These are phyloP conservation scores for Drosophila cognata DNA, from an alignment of 2,888 invertebrate genomes.

Conservation along the genomic window DNA sequence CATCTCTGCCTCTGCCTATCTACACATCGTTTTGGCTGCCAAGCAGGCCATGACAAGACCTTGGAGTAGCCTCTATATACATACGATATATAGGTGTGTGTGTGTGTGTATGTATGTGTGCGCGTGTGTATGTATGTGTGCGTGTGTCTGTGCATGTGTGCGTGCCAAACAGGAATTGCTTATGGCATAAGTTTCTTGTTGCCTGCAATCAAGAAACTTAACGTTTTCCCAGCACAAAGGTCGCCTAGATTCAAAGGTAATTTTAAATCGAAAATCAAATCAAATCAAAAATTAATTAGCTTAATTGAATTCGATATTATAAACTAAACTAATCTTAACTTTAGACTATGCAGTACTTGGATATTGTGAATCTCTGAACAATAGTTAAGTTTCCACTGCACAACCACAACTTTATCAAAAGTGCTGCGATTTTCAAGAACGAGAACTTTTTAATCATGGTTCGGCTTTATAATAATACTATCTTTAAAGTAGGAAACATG, in stretches of 20 bases:
- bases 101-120: conserved; percentile 8
- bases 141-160: conserved; percentile 23
- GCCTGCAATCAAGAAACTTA: conserved; percentile 47
- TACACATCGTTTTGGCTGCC: conserved; percentile 61
- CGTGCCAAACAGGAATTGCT: conserved; percentile 68
- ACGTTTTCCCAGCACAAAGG: conserved; percentile 21
- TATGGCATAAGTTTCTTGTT: conserved; percentile 50
- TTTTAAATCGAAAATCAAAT: conserved; percentile 13
- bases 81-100: not conserved
- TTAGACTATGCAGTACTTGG: not conserved
- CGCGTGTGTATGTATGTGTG: conserved; percentile 8
- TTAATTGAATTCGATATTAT: not conserved
- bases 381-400: not conserved
- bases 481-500: not conserved
- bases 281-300: conserved; percentile 1
- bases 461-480: not conserved
- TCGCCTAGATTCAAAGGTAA: conserved; percentile 9
- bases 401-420: not conserved
- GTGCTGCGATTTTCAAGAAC: not conserved
- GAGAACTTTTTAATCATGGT: accelerated
- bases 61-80: conserved; percentile 57
- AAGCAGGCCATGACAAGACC: conserved; percentile 72
- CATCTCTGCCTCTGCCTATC: conserved; percentile 58
- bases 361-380: not conserved
- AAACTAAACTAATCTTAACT: not conserved